Evolutionary conservation across 1,140 invertebrate genomes (phyloP).

Genomic region (Spodoptera frugiperda): DNA sequence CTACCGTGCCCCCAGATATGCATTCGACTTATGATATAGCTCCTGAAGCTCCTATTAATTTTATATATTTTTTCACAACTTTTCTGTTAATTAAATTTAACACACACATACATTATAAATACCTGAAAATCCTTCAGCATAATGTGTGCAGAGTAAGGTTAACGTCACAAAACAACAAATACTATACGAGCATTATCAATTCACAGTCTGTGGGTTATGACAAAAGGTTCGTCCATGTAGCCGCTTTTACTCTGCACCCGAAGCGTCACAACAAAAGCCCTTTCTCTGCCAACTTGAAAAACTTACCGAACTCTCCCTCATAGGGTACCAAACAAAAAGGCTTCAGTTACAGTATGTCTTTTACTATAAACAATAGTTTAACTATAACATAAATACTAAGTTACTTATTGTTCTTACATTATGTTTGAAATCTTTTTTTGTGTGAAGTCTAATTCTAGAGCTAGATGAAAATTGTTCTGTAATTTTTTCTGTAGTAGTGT

Average conservation of each 20-base stretch:
- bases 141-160: constrained; percentile 17
- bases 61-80: no score
- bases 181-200: constrained; percentile 69
- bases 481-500: no score
- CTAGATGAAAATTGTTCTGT: no score
- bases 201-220: constrained; percentile 69
- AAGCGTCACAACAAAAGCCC: constrained; percentile 58
- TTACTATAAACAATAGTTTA: constrained; percentile 25
- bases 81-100: background rate
- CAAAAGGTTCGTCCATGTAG: constrained; percentile 67
- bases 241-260: constrained; percentile 59
- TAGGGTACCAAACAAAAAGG: constrained; percentile 37
- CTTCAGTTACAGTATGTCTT: constrained; percentile 10
- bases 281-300: constrained; percentile 56
- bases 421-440: no score
- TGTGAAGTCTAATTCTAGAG: no score
- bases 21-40: no score
- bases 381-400: constrained; percentile 5
- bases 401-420: background rate
- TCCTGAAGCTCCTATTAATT: no score
- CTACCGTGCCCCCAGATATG: no score
- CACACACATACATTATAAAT: background rate
- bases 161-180: constrained; percentile 57
- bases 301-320: constrained; percentile 38
- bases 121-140: background rate